These are phyloP conservation scores for Natrix natrix DNA, from an alignment of 2,797 vertebrate species.

Conservation along the genomic window DNA sequence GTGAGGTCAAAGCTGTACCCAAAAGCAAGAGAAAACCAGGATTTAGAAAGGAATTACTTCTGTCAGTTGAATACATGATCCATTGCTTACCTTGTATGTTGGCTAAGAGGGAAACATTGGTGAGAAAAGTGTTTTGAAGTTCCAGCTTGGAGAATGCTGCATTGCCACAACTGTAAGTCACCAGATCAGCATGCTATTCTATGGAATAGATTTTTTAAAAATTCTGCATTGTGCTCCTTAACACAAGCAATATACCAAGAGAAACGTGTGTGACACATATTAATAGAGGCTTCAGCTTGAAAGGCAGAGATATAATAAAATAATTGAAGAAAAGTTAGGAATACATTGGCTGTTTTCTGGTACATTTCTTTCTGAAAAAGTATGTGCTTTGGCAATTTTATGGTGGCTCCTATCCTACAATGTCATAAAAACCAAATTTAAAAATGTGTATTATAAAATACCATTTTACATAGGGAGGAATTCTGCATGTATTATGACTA, in stretches of 20 bases:
- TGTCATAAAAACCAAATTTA: conserved; percentile 54
- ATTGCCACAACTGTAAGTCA: not conserved
- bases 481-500: conserved; percentile 38
- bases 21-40: not conserved
- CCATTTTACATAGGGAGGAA: conserved; percentile 54
- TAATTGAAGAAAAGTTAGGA: conserved; percentile 29
- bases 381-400: conserved; percentile 39
- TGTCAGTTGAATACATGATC: not conserved
- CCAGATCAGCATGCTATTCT: too few relatives aligned
- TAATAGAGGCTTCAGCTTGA: conserved; percentile 33
- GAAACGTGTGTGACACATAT: conserved; percentile 6
- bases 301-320: conserved; percentile 41
- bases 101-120: not conserved
- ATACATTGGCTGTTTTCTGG: conserved; percentile 47
- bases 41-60: not conserved
- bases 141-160: not conserved
- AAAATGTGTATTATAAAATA: conserved; percentile 40
- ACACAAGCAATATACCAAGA: not conserved
- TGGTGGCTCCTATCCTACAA: conserved; percentile 45
- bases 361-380: conserved; percentile 27
- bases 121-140: not conserved
- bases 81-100: not conserved
- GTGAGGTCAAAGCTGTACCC: not conserved
- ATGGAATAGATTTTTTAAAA: fast-evolving
- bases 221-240: not conserved